Conservation (phyloP, 2,113 vertebrate genomes). For the Nerophis lumbriciformis region DNA sequence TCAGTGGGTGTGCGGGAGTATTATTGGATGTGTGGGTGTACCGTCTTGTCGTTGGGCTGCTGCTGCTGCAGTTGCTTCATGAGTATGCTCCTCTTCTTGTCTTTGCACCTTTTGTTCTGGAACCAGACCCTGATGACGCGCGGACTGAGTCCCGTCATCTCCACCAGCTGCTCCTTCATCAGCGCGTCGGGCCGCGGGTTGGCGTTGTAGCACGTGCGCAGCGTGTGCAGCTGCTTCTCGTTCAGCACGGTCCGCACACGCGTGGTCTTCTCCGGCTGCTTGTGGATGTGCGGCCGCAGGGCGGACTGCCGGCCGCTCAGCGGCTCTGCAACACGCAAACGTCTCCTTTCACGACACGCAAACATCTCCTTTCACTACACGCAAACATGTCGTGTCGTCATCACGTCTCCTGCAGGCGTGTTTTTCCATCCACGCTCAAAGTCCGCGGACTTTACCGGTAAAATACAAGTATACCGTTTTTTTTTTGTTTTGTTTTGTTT, state of each 20-base stretch:
- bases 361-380: too few relatives aligned
- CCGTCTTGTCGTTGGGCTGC: conserved; percentile 96
- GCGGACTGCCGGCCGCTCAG: conserved; percentile 94
- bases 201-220: conserved; percentile 97
- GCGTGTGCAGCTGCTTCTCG: conserved; percentile 97
- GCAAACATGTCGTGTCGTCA: too few relatives aligned
- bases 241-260: conserved; percentile 96
- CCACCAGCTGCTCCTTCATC: conserved; percentile 99
- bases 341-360: background rate
- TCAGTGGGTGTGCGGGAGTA: too few relatives aligned
- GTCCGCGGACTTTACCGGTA: too few relatives aligned
- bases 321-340: conserved; percentile 78
- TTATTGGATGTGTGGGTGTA: conserved; percentile 48
- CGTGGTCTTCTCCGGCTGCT: conserved; percentile 97
- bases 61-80: conserved; percentile 98
- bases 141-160: conserved; percentile 98
- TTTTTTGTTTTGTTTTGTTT: too few relatives aligned
- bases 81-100: conserved; percentile 93
- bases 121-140: conserved; percentile 98
- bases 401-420: too few relatives aligned
- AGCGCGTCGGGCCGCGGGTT: conserved; percentile 96
- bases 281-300: conserved; percentile 92
- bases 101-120: conserved; percentile 98
- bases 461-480: too few relatives aligned
- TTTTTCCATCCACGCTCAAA: too few relatives aligned